Base-by-base conservation (phyloP, 1,140 invertebrate species). In the Magallana gigas region DNA sequence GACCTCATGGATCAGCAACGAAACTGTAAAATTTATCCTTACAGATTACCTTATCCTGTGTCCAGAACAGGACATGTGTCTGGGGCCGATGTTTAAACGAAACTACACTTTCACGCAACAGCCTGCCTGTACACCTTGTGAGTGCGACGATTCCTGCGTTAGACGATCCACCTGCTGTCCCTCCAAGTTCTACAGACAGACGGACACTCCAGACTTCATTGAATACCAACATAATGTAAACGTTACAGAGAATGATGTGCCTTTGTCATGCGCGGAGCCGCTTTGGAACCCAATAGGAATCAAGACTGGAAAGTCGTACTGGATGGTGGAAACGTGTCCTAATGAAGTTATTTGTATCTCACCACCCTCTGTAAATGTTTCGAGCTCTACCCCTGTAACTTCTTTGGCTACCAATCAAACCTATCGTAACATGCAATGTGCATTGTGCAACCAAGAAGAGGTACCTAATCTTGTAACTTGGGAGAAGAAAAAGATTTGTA, bases 181-280 rank as follows among this genome's bases (percentile, higher is more conserved):
- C 23, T 76, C 68, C 23, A 76, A 76, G 36, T 76, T 76, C 23
- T 76, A 76, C 23, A 76, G 68, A 76, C 68, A 76, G 23, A 23
- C 68, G 11, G 7, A 12, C 14, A 12, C 68, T 76, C 68, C 68
- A 29, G 68, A 76, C 23, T 76, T 76, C 68, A 76, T 76, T 11
- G 18, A 76, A 76, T 76, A 36, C 11, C 18, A 12, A 12, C 68
- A 12, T 5, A 76, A 6, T 36, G 18, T 36, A 29, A 11, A 76
- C 11, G 68, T 11, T 6, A 36, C 23, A 76, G 8, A 76, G 36
- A 16, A 64, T 16, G 68, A 12, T 36, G 9, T 12, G 18, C 64
- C 64, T 18, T 23, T 71, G 64, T 29, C 18, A 12, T 76, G 68
- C 23, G 23, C 36, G 18, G 68, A 76, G 8, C 68, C 68, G 12